Base-by-base conservation (phyloP, 2,113 vertebrate genomes). In the Cromileptes altivelis region DNA sequence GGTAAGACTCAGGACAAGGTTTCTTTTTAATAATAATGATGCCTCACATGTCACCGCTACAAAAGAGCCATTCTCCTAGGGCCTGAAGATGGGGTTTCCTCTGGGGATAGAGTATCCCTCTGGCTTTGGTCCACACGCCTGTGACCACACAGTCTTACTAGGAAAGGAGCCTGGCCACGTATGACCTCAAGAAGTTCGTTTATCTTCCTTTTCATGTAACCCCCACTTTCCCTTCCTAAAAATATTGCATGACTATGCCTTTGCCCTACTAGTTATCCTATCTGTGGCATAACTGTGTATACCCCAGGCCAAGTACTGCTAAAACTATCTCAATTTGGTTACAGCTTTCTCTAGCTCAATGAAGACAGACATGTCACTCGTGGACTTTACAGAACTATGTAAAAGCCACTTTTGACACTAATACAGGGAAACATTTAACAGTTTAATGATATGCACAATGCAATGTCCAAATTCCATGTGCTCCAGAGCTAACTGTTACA, bases 81-180 rank as follows among this genome's bases (percentile, higher is more conserved):
- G 70, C 77, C 78, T 1, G 27, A 21, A 92, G 93, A 93, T 93
- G 91, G 82, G 68, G 90, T 94, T 94, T 92, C 93, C 87, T 84
- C 64, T 5, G 58, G 68, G 90, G 91, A 89, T 94, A 90, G 83
- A 88, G 88, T 93, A 9, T 82, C 93, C 72, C 67, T 52, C 75
- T 90, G 91, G 82, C 88, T 78, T 42, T 2, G 40, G 25, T 71
- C 89, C 85, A 89, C 84, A 68, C 10, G 78, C 27, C 75, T 78
- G 58, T 56, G 80, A 86, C 80, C 69, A 15, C 42, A 67, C 23
- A 55, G 6, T 70, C 65, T 73, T 6, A 65, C 49, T 19, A 56
- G 57, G 65, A 80, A n/a, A 47, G 37, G 19, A 71, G 68, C 11
- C 40, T 23, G 61, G 56, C 40, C 42, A 64, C 33, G 19, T 63